Base-by-base conservation (phyloP, 2,888 invertebrate species). In the Ectemnius cavifrons region DNA sequence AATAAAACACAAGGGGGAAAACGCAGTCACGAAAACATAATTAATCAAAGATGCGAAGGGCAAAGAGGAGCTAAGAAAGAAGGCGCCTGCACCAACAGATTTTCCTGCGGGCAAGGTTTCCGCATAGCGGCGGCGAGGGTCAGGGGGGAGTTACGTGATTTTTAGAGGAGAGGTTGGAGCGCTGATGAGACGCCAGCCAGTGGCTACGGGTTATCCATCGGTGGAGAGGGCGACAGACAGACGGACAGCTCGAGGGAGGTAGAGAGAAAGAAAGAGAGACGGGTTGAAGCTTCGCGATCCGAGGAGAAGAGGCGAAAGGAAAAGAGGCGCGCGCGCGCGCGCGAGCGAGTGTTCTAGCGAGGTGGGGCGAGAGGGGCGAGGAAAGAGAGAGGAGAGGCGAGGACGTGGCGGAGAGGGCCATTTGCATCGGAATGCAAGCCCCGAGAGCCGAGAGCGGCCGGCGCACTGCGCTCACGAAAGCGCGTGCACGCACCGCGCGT, bases 341-440 rank as follows among this genome's bases (percentile, higher is more conserved):
- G 23, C 23, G 23, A 23, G 23, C 14, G 52, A 52, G 16, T 52
- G 16, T 11, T 37, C 37, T 37, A 11, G 37, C 37, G 37, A 6
- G 37, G 37, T 37, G 52, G n/a, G 16, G 66, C 27, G 71, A 13
- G 71, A 62, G 74, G 45, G 18, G 60, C 49, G 46, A 52, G 28
- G 60, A 16, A 59, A 61, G 63, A 23, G 62, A 16, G 63, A 66
- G 73, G 69, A 64, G 65, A 60, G 28, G 65, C 56, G 74, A 64
- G 71, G 68, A 75, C 71, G 71, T 47, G 72, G 77, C 61, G 70
- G 73, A 80, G 77, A 75, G 74, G 78, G 67, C 81, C 81, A 87
- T 86, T 87, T 86, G 86, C 87, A 87, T 87, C 80, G 86, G 87
- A 87, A 87, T 87, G 87, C 86, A 87, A 86, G 80, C 71, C 80